Percentiles rank a stretch among this genome's conserved stretches.
These are phyloP conservation scores for Tiaroga cobitis DNA, from an alignment of 2,797 vertebrate species.

Conservation along the genomic window DNA sequence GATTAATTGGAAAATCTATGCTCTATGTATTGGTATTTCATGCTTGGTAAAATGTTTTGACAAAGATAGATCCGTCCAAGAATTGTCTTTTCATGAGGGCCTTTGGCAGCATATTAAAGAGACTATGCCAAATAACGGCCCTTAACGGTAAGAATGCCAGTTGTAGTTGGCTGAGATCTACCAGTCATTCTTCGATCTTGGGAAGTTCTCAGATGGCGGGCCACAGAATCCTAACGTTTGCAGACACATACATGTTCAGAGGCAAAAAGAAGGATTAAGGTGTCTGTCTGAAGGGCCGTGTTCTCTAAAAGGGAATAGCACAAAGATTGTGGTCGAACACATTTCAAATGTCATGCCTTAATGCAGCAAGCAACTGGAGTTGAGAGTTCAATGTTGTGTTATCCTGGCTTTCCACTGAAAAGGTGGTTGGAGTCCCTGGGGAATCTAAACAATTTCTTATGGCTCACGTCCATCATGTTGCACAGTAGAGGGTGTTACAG, in stretches of 20 bases:
- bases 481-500: conserved; percentile 51
- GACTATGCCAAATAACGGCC: conserved; percentile 13
- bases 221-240: conserved; percentile 41
- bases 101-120: conserved; percentile 14
- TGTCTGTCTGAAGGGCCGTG: conserved; percentile 34
- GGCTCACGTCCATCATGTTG: conserved; percentile 51
- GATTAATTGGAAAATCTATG: neutral
- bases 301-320: conserved; percentile 41
- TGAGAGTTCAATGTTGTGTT: conserved; percentile 46
- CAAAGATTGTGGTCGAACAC: conserved; percentile 44
- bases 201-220: conserved; percentile 17
- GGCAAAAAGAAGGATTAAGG: conserved; percentile 47
- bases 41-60: neutral
- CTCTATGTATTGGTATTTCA: neutral
- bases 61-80: neutral
- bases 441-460: conserved; percentile 46
- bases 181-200: conserved; percentile 21
- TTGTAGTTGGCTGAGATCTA: conserved; percentile 27
- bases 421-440: conserved; percentile 41
- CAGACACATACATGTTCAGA: conserved; percentile 37
- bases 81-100: neutral
- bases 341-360: conserved; percentile 52
- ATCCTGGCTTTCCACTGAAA: conserved; percentile 32
- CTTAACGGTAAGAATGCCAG: conserved; percentile 25
- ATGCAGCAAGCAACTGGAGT: conserved; percentile 42